phyloP scores from a whole-genome alignment of 2,113 vertebrate genomes.

The Amphilophus citrinellus region DNA sequence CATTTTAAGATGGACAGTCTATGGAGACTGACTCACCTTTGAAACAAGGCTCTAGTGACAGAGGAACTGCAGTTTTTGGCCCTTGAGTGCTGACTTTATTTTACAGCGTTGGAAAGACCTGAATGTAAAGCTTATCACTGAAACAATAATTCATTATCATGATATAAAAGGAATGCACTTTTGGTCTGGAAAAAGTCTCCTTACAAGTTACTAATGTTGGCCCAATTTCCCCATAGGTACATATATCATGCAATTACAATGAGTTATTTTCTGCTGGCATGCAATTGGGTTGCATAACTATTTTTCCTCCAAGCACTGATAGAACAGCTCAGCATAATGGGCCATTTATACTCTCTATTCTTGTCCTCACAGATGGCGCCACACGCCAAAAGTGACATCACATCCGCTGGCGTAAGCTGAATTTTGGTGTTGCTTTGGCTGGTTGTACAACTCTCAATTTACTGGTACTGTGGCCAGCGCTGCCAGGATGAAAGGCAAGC shows the following conservation, averaged over 20 bases:
- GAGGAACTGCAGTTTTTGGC: background rate
- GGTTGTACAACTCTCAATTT: background rate
- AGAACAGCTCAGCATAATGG: conserved; percentile 26
- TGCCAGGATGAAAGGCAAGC: background rate
- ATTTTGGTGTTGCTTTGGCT: background rate
- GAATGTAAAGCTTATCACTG: background rate
- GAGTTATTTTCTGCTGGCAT: background rate
- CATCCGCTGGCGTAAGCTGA: background rate
- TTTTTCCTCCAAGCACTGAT: conserved; percentile 19
- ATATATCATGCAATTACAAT: background rate
- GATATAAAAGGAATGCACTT: background rate
- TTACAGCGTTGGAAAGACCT: background rate
- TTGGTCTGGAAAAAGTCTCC: background rate
- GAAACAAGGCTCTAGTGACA: background rate
- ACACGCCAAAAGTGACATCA: background rate
- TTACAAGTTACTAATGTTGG: background rate
- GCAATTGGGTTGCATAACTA: background rate
- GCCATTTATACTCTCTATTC: background rate
- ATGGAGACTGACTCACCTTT: background rate
- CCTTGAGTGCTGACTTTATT: background rate
- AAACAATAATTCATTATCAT: background rate
- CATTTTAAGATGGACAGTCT: background rate
- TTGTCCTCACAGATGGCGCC: background rate
- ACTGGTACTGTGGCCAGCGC: background rate
- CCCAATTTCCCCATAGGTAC: background rate